These are phyloP conservation scores for silkworm (Bombyx mori) DNA, from an alignment of 1,140 invertebrate species.

Conservation along the genomic window ASM3026992v2 NC_085107.1:9417501-9418000, in stretches of 20 bases:
- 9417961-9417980: slow-evolving; percentile 3
- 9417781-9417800: slow-evolving; percentile 1
- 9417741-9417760: background rate
- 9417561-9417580: slow-evolving; percentile 2
- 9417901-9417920: background rate
- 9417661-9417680: background rate
- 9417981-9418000: slow-evolving; percentile 1
- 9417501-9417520: slow-evolving; percentile 3
- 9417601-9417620: slow-evolving; percentile 2
- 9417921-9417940: background rate
- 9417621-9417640: background rate
- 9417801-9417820: background rate
- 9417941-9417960: slow-evolving; percentile 2
- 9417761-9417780: background rate
- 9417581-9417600: background rate
- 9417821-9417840: background rate
- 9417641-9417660: background rate
- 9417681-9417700: background rate
- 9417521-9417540: slow-evolving; percentile 2
- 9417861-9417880: slow-evolving; percentile 2
- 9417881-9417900: background rate
- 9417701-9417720: background rate
- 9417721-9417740: background rate
- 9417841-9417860: slow-evolving; percentile 1
- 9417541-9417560: slow-evolving; percentile 1